Base-by-base conservation (phyloP, 2,888 invertebrate genomes). In the Aromia moschata region DNA sequence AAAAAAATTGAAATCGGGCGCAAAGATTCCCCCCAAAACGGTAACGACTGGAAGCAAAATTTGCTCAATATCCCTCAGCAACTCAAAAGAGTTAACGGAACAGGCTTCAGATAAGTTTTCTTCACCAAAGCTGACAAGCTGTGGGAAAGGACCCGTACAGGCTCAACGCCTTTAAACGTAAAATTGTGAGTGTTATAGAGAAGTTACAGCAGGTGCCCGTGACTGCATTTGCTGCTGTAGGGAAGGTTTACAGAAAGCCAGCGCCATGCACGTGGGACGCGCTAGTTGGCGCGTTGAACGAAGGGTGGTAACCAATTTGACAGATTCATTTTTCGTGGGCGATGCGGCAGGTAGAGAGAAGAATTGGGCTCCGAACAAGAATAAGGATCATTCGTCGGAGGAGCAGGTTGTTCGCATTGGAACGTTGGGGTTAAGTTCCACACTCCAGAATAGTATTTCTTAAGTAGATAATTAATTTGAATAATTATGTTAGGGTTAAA, bases 391-490 rank as follows among this genome's bases (percentile, higher is more conserved):
- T 81, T 95, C 96, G 0, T 85, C 86, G 74, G 90, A 89, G 3
- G 98, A 98, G n/a, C 80, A 86, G 94, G 68, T 84, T 96, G 52
- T 89, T 96, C 82, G 96, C 96, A 1, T 75, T 90, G n/a, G 54
- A 97, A 97, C 79, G 73, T 94, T 40, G 87, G 87, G 0, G 68
- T 97, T 0, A 84, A 83, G 55, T 99, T 99, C 81, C 86, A 87
- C 64, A 98, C 97, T 0, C 98, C 98, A 0, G 98, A 99, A 79
- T 94, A 95, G 79, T 94, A 91, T 80, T 99, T 98, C 79, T 80
- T 92, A 17, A 87, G n/a, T n/a, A n/a, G n/a, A n/a, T n/a, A n/a
- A n/a, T n/a, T n/a, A n/a, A n/a, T n/a, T n/a, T n/a, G n/a, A n/a
- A n/a, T n/a, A n/a, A n/a, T n/a, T n/a, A n/a, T n/a, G n/a, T n/a